phyloP scores from a whole-genome alignment of 2,888 invertebrate species.

The Hydropsyche betteni region DNA sequence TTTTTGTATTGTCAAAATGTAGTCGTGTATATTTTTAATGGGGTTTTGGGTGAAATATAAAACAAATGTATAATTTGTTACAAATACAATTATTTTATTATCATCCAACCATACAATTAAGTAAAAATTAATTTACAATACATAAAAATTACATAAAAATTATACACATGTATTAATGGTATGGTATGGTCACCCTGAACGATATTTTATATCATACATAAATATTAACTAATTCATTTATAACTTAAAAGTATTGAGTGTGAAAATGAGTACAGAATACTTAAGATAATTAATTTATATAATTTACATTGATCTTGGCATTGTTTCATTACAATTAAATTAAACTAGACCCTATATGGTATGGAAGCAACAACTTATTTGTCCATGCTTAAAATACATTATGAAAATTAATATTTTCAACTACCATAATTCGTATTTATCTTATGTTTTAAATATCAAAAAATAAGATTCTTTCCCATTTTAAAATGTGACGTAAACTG shows the following conservation, averaged over 20 bases:
- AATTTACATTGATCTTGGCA: constrained; percentile 45
- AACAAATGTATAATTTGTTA: constrained; percentile 26
- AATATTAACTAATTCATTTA: constrained; percentile 16
- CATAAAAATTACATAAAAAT: constrained; percentile 31
- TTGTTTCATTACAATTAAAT: constrained; percentile 30
- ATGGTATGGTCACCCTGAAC: constrained; percentile 41
- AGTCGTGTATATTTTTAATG: background rate
- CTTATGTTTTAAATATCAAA: too few relatives aligned
- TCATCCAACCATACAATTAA: constrained; percentile 35
- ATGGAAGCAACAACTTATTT: constrained; percentile 6
- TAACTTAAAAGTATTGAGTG: constrained; percentile 12
- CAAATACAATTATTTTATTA: constrained; percentile 40
- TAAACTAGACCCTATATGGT: background rate
- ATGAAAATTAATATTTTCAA: background rate
- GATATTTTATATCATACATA: constrained; percentile 33
- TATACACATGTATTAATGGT: constrained; percentile 22
- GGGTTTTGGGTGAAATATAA: constrained; percentile 3
- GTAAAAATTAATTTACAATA: constrained; percentile 36
- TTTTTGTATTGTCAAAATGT: background rate
- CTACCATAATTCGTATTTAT: background rate
- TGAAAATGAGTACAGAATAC: constrained; percentile 14
- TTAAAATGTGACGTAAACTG: too few relatives aligned
- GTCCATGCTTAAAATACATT: too few relatives aligned
- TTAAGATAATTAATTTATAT: constrained; percentile 18
- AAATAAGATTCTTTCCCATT: too few relatives aligned